A percentile compares a stretch with the other conserved stretches of the same genome.
Conservation (phyloP, 1,140 invertebrate species). For the Chrysoperla carnea region DNA sequence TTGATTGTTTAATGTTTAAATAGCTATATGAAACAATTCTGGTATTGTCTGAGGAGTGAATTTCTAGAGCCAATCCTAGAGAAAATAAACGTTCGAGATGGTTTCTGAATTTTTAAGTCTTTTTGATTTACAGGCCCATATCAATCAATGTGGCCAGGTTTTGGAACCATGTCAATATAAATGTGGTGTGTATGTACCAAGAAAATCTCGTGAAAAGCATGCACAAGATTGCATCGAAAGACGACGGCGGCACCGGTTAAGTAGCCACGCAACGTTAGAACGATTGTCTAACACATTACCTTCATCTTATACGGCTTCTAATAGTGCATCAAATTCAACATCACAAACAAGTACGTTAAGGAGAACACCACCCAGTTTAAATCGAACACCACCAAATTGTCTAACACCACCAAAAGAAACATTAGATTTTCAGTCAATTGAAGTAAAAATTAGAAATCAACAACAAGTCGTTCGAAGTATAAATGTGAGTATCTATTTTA, state of each 20-base stretch:
- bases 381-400: conserved; percentile 1
- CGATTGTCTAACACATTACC: not conserved
- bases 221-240: conserved; percentile 31
- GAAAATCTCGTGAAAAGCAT: conserved; percentile 35
- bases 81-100: too few species aligned
- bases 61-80: too few species aligned
- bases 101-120: too few species aligned
- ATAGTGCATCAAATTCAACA: not conserved
- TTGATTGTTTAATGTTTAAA: too few species aligned
- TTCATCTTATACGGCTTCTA: not conserved
- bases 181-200: conserved; percentile 45
- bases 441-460: conserved; percentile 10
- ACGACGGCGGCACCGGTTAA: not conserved
- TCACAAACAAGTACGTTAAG: not conserved
- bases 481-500: too few species aligned
- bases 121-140: conserved; percentile 30
- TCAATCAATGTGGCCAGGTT: conserved; percentile 44
- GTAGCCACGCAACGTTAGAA: not conserved
- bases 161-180: conserved; percentile 43
- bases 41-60: too few species aligned
- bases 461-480: not conserved
- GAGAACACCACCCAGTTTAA: not conserved
- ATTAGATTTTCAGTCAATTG: not conserved
- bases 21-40: too few species aligned
- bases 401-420: conserved; percentile 5